Evolutionary conservation across 2,888 invertebrate genomes (phyloP).

Genomic region (Salticus scenicus): DNA sequence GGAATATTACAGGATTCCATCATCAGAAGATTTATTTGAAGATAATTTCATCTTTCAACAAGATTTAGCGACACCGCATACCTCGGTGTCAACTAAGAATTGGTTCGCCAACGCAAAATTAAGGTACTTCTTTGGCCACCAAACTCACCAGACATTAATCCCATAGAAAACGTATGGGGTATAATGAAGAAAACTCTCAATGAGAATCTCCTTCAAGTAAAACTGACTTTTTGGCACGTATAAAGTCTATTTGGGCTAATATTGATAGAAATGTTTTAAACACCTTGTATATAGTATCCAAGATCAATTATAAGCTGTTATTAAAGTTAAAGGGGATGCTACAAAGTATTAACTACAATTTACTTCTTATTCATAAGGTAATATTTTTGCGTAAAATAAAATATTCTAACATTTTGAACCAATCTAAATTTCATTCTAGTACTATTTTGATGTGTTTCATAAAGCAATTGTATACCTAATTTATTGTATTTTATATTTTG

Average conservation of each 20-base stretch:
- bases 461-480: no score
- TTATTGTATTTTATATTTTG: no score
- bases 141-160: constrained; percentile 11
- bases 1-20: constrained; percentile 14
- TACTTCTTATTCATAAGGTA: no score
- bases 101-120: neutral
- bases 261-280: neutral
- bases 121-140: neutral
- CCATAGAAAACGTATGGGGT: neutral
- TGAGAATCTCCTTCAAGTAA: no score
- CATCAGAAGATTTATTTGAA: neutral
- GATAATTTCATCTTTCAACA: neutral
- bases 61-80: neutral
- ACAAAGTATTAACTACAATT: no score
- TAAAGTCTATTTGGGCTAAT: neutral
- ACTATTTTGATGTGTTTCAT: no score
- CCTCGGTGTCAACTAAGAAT: neutral
- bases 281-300: neutral
- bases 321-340: no score
- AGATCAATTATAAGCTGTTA: no score
- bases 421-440: no score
- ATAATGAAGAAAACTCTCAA: neutral
- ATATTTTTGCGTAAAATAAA: no score
- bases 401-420: no score
- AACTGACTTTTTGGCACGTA: neutral